Evolutionary conservation across 2,888 invertebrate genomes (phyloP), one percentile per base, ranked within the genome.

Genomic region (Zaprionus lineosus): DNA sequence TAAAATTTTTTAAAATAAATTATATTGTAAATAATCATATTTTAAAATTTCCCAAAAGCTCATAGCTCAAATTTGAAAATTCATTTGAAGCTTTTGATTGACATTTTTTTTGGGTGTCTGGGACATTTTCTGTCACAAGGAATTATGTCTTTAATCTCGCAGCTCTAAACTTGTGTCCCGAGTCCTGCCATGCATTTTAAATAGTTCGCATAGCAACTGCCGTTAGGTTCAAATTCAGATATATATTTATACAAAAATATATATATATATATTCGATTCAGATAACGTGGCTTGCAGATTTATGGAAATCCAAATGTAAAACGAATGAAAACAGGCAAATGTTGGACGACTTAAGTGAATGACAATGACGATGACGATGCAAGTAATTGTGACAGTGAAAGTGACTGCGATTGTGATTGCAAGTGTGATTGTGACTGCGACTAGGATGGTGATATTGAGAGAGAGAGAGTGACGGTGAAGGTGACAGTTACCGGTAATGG

Each of bases 251-350:
- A n/a, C 24, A 37, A 7, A 31, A 18, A 31, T 24, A 12, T n/a
- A 44, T 44, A 21, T 9, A 31, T 11, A 31, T 15, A 21, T 11
- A 33, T 21, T 15, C 14, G 11, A 12, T n/a, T n/a, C 31, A n/a
- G 11, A 15, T 47, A 53, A 29, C 28, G 29, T 18, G 11, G 15
- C 8, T 40, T 34, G 7, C 21, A 47, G 33, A 31, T 48, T 31
- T 36, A 46, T 36, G 37, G 21, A 33, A 50, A 58, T 48, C 52
- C 31, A 48, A 52, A 61, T 62, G 58, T 37, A 36, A 57, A 67
- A 73, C 73, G 73, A 59, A 73, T 73, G 63, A 48, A 39, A 16
- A 34, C 31, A 40, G 53, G 18, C 53, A 52, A 65, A 51, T 52
- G 9, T 41, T 28, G 5, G 39, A n/a, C n/a, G 46, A 16, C 15